These are phyloP conservation scores for Scaptodrosophila lebanonensis DNA, from an alignment of 1,140 invertebrate species.

Conservation along the genomic window DNA sequence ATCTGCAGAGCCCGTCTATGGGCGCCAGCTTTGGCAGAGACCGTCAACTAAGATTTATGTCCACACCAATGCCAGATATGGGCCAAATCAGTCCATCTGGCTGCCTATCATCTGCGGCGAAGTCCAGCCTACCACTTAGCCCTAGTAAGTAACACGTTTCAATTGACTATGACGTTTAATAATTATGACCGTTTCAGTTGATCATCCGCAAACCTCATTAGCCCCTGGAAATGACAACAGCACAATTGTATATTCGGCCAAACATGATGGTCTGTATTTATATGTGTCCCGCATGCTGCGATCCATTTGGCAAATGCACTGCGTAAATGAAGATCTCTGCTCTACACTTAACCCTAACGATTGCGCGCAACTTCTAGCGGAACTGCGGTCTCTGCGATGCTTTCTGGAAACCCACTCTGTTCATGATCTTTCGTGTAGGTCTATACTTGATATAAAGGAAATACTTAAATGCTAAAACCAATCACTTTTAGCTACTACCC, in stretches of 20 bases:
- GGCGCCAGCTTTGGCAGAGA: constrained; percentile 20
- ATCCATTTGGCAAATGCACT: too few relatives aligned
- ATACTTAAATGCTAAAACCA: not conserved
- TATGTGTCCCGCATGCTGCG: too few relatives aligned
- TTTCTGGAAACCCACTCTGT: constrained; percentile 78
- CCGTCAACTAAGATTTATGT: constrained; percentile 59
- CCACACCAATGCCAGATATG: constrained; percentile 65
- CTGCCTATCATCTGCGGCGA: constrained; percentile 5
- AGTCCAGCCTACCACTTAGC: constrained; percentile 52
- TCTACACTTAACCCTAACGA: too few relatives aligned
- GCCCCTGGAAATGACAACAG: constrained; percentile 37
- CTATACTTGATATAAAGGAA: not conserved
- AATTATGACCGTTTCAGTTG: constrained; percentile 21
- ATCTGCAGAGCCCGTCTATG: constrained; percentile 34
- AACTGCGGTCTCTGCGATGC: too few relatives aligned
- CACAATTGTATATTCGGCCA: constrained; percentile 79
- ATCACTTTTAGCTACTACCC: constrained; percentile 16
- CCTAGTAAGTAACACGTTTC: constrained; percentile 47
- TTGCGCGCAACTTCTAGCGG: too few relatives aligned
- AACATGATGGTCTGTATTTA: too few relatives aligned
- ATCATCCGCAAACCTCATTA: constrained; percentile 32
- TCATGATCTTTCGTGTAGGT: constrained; percentile 62
- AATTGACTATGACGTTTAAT: not conserved
- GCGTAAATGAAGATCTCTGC: too few relatives aligned
- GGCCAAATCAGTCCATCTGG: not conserved